Conservation (phyloP, 1,140 invertebrate species). For the Acromyrmex heyeri region DNA sequence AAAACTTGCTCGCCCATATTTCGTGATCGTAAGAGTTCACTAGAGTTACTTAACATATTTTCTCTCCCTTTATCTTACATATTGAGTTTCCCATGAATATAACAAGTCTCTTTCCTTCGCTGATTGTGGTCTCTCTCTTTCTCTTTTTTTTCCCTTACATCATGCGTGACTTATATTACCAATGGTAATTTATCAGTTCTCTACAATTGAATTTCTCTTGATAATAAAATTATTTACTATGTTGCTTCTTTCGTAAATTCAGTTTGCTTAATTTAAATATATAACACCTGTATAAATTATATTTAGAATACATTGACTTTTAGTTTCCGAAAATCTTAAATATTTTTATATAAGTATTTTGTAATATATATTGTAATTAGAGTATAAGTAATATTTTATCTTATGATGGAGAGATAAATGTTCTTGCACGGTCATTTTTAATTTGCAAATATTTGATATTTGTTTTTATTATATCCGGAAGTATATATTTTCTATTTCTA, state of each 20-base stretch:
- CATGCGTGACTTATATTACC: background rate
- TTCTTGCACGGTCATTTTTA: background rate
- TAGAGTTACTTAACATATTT: constrained; percentile 50
- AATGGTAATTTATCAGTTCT: background rate
- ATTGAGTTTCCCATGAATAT: background rate
- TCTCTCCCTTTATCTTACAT: constrained; percentile 24
- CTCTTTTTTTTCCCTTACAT: background rate
- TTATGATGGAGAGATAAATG: background rate
- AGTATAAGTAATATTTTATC: background rate
- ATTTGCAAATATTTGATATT: background rate
- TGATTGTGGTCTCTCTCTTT: background rate
- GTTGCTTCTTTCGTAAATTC: no score
- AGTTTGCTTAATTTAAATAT: background rate
- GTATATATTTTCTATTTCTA: background rate
- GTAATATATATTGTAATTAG: background rate
- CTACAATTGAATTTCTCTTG: background rate
- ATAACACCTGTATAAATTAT: background rate
- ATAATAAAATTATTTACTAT: constrained; percentile 10
- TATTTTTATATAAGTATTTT: background rate
- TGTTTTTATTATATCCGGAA: background rate
- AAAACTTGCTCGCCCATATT: constrained; percentile 49
- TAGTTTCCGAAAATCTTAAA: background rate
- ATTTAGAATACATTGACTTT: background rate
- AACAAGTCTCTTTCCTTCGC: background rate
- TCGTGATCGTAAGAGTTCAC: constrained; percentile 36